These are phyloP conservation scores for Lepidocyrtoides sp. DNA, from an alignment of 2,888 invertebrate species.

Conservation along the genomic window DNA sequence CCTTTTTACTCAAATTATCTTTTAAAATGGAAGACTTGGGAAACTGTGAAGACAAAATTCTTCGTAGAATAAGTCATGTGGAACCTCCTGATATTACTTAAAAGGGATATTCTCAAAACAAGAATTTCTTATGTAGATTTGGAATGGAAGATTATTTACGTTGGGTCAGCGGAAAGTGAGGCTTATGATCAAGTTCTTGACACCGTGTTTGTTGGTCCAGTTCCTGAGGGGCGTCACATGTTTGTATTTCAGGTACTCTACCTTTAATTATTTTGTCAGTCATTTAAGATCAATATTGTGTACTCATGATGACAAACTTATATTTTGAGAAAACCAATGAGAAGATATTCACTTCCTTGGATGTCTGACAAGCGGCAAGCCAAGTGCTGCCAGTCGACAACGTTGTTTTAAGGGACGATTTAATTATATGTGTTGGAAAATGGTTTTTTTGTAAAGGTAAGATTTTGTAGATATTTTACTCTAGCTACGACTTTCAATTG, in stretches of 20 bases:
- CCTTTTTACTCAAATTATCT: too few species aligned
- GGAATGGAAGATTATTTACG: constrained; percentile 99
- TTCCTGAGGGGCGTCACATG: constrained; percentile 98
- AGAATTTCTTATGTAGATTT: constrained; percentile 90
- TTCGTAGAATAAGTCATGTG: too few species aligned
- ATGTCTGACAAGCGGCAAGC: constrained; percentile 53
- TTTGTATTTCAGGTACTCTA: constrained; percentile 97
- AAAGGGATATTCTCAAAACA: not conserved
- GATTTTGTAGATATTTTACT: not conserved
- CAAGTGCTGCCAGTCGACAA: too few species aligned
- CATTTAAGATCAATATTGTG: too few species aligned
- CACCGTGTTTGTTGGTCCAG: constrained; percentile 99
- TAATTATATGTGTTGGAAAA: too few species aligned
- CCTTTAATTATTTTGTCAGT: not conserved
- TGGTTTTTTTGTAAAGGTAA: constrained; percentile 90
- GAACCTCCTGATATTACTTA: too few species aligned
- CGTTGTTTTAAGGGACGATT: too few species aligned
- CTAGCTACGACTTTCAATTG: not conserved
- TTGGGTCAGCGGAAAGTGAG: constrained; percentile 99
- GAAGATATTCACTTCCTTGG: constrained; percentile 70
- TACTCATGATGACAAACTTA: constrained; percentile 58
- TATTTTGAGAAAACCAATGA: constrained; percentile 54
- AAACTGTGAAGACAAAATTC: too few species aligned
- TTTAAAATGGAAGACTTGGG: too few species aligned
- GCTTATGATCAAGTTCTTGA: constrained; percentile 98